Percentiles rank a stretch among this genome's conserved stretches.
Evolutionary conservation across 2,113 vertebrate species (phyloP).

Genomic region (Pelobates fuscus): DNA sequence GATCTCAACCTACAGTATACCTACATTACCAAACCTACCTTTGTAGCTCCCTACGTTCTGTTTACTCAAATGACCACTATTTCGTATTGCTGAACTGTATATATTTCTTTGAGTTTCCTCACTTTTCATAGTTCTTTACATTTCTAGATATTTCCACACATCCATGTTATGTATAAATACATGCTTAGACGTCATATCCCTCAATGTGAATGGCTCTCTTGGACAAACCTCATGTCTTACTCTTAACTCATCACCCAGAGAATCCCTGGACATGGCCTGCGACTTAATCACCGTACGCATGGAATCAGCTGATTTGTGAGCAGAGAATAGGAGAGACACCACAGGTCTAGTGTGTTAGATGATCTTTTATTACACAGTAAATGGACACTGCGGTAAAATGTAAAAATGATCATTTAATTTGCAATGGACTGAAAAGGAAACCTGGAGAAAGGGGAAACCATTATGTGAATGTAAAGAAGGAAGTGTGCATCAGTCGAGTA

Average conservation of each 20-base stretch:
- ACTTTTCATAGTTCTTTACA: neutral
- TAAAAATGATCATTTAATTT: too few species aligned
- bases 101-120: neutral
- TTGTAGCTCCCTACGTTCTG: neutral
- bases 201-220: neutral
- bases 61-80: too few species aligned
- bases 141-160: neutral
- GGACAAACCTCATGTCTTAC: neutral
- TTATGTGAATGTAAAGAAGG: too few species aligned
- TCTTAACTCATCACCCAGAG: too few species aligned
- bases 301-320: neutral
- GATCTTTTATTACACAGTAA: neutral
- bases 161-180: neutral
- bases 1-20: too few species aligned
- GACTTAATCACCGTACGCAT: neutral
- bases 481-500: too few species aligned
- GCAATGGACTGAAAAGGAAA: too few species aligned
- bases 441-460: too few species aligned
- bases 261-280: neutral
- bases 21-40: too few species aligned
- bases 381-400: neutral
- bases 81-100: neutral
- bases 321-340: neutral
- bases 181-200: neutral
- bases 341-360: neutral